These are phyloP conservation scores for Stomatorhinus ivindoensis DNA, from an alignment of 2,113 vertebrate species.

Conservation along the genomic window DNA sequence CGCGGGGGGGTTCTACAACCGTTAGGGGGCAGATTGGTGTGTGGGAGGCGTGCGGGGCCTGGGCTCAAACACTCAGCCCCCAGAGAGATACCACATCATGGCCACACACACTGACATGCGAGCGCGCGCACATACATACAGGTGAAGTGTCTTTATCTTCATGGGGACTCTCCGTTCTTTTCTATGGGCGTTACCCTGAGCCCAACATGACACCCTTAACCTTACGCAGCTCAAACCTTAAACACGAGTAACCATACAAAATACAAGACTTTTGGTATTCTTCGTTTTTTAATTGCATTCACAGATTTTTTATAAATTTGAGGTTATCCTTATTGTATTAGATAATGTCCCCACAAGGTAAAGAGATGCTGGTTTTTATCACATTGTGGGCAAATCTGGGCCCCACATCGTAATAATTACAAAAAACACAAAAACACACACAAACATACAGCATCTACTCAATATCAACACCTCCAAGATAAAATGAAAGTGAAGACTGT, in stretches of 20 bases:
- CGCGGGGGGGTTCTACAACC: slow-evolving; percentile 35
- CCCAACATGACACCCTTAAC: neutral
- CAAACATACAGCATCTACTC: neutral
- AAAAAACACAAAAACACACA: neutral
- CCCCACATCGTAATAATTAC: neutral
- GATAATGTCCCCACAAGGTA: too few relatives aligned
- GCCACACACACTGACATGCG: neutral
- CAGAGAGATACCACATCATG: slow-evolving; percentile 38
- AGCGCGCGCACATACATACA: neutral
- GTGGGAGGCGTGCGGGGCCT: slow-evolving; percentile 27
- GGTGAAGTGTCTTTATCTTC: neutral
- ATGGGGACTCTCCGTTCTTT: neutral
- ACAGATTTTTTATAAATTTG: neutral
- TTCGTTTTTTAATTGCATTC: neutral
- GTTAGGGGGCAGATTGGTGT: slow-evolving; percentile 45
- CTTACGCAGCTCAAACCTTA: neutral
- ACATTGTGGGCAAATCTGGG: neutral
- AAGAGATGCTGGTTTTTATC: too few relatives aligned
- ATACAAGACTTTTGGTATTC: neutral
- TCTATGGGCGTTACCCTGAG: neutral
- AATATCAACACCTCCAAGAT: neutral
- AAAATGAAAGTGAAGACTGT: neutral
- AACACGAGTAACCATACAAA: neutral
- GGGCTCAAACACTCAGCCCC: slow-evolving; percentile 36
- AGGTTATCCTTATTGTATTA: neutral